These are phyloP conservation scores for Leguminivora glycinivorella DNA, from an alignment of 1,140 invertebrate species.

Conservation along the genomic window DNA sequence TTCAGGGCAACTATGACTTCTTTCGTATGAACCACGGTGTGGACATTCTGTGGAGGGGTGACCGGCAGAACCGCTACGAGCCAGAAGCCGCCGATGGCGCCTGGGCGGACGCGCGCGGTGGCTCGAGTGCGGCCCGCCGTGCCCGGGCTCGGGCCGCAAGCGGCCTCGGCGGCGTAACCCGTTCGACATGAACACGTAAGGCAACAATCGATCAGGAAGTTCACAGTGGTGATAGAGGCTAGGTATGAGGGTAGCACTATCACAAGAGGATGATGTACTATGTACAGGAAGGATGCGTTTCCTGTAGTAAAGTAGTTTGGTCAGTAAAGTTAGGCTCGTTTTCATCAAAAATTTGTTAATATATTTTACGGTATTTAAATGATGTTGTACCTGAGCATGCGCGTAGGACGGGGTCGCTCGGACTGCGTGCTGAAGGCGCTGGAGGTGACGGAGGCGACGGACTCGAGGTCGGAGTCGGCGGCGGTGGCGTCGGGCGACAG, in stretches of 20 bases:
- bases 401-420: conserved; percentile 88
- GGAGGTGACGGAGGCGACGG: conserved; percentile 90
- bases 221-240: conserved; percentile 30
- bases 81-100: conserved; percentile 44
- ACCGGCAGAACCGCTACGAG: conserved; percentile 51
- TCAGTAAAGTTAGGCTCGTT: conserved; percentile 17
- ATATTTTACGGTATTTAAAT: conserved; percentile 13
- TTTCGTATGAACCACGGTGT: conserved; percentile 43
- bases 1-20: conserved; percentile 53
- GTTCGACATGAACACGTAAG: conserved; percentile 36
- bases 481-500: conserved; percentile 86
- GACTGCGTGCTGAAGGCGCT: conserved; percentile 96
- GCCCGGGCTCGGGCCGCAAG: conserved; percentile 31
- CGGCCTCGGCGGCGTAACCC: conserved; percentile 37
- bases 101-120: conserved; percentile 40
- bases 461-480: conserved; percentile 93
- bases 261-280: conserved; percentile 51
- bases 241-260: conserved; percentile 46
- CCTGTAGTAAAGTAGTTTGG: conserved; percentile 48
- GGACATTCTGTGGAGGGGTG: conserved; percentile 40
- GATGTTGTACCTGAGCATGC: conserved; percentile 68
- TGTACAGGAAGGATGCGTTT: conserved; percentile 42
- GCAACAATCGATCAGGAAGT: conserved; percentile 36
- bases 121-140: conserved; percentile 18
- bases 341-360: conserved; percentile 12